Base-by-base conservation (phyloP, 2,888 invertebrate species). In the Graphium colonna region DNA sequence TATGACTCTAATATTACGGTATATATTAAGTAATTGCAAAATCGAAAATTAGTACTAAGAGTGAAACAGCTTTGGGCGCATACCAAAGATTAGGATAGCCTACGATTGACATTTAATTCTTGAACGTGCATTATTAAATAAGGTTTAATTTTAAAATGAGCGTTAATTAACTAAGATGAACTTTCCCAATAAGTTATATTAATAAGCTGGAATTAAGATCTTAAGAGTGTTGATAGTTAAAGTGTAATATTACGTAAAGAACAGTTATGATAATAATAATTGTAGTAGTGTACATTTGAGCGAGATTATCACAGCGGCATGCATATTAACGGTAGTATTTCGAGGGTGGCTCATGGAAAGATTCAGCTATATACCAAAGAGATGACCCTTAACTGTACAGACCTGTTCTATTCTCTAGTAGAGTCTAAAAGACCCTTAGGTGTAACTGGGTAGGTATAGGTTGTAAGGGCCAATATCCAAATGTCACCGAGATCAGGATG, bases 401-500 rank as follows among this genome's bases (percentile, higher is more conserved):
- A 17, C 1, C 21, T 47, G 9, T 38, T 16, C 16, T 33, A 8
- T 38, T 16, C 7, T 17, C 46, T 15, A 10, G 9, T 39, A 40
- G 8, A 47, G 42, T 52, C 26, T 47, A n/a, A 26, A 48, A 38
- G 52, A 41, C 33, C 9, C 4, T 8, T 49, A 49, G 40, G 7
- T 40, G n/a, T 57, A 51, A 41, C 21, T 12, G 49, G 47, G 55
- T 60, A 59, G 40, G 50, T 57, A 51, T 33, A 48, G 57, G 56
- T 33, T 45, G 17, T 51, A 56, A 54, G 16, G 36, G 41, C 41
- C 42, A 42, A 40, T 21, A 13, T 36, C 46, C 38, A 21, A 50
- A 42, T 51, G 62, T 53, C 61, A n/a, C n/a, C 57, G 67, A 68
- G 68, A 65, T 44, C 28, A 3, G 65, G 68, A 10, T 48, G 26